These are phyloP conservation scores for Drosophila testacea DNA, from an alignment of 2,888 invertebrate species.

Conservation along the genomic window DNA sequence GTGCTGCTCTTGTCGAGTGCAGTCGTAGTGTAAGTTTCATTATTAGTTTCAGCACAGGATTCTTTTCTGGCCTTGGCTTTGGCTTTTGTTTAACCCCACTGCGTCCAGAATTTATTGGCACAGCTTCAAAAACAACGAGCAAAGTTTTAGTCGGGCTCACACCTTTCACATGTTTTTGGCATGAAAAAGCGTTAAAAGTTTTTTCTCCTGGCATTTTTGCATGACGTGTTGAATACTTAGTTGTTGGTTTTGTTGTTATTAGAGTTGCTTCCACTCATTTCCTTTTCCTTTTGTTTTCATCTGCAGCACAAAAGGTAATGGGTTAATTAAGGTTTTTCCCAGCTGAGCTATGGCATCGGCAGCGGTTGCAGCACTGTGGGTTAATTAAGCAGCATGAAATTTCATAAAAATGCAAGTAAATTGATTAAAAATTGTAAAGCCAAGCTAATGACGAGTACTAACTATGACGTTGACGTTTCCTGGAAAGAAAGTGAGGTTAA, in stretches of 20 bases:
- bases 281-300: conserved; percentile 1
- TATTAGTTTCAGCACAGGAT: conserved; percentile 38
- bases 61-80: conserved; percentile 1
- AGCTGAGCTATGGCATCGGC: conserved; percentile 8
- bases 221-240: conserved; percentile 61
- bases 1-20: conserved; percentile 50
- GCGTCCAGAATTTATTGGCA: conserved; percentile 69
- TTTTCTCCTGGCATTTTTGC: conserved; percentile 49
- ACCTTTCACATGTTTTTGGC: conserved; percentile 74
- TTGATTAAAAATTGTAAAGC: conserved; percentile 46
- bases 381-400: conserved; percentile 70
- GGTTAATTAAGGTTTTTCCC: conserved; percentile 66
- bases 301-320: conserved; percentile 61
- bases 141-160: conserved; percentile 63
- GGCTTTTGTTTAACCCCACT: conserved; percentile 57
- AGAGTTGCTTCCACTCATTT: conserved; percentile 8
- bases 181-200: conserved; percentile 62
- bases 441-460: conserved; percentile 16
- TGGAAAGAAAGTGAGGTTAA: conserved; percentile 39
- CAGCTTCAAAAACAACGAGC: conserved; percentile 55
- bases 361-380: conserved; percentile 37
- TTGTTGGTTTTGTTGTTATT: conserved; percentile 34
- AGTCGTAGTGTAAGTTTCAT: conserved; percentile 43
- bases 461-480: conserved; percentile 17
- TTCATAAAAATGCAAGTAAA: conserved; percentile 48